Conservation (phyloP, 2,113 vertebrate species). For the Nettapus auritus region DNA sequence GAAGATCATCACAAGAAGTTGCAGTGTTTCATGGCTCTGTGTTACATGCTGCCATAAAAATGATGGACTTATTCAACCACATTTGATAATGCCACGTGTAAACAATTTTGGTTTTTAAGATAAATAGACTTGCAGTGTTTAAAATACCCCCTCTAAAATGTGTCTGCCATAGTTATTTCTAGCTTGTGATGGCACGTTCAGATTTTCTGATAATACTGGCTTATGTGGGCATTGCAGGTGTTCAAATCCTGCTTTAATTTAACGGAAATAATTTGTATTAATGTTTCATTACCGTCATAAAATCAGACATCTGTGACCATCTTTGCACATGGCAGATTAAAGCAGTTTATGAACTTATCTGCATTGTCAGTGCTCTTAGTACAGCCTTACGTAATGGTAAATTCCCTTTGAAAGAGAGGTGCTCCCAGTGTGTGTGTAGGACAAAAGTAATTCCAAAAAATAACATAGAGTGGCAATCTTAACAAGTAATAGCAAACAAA, state of each 20-base stretch:
- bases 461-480: too few species aligned
- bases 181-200: rapidly evolving
- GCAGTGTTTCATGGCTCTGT: neutral
- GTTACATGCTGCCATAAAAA: neutral
- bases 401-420: neutral
- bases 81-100: neutral
- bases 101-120: neutral
- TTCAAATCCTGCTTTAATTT: neutral
- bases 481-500: neutral
- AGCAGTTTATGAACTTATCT: neutral
- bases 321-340: neutral
- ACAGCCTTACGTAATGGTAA: neutral
- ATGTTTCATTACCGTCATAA: neutral
- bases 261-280: neutral
- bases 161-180: neutral
- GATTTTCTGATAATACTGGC: neutral
- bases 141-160: neutral
- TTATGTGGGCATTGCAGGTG: neutral
- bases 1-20: neutral
- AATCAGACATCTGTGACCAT: neutral
- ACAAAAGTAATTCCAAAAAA: neutral
- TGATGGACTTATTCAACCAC: neutral
- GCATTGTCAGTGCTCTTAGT: neutral
- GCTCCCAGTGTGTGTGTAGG: too few species aligned
- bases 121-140: neutral